Base-by-base conservation (phyloP, 1,140 invertebrate genomes). In the Ridgeia piscesae region DNA sequence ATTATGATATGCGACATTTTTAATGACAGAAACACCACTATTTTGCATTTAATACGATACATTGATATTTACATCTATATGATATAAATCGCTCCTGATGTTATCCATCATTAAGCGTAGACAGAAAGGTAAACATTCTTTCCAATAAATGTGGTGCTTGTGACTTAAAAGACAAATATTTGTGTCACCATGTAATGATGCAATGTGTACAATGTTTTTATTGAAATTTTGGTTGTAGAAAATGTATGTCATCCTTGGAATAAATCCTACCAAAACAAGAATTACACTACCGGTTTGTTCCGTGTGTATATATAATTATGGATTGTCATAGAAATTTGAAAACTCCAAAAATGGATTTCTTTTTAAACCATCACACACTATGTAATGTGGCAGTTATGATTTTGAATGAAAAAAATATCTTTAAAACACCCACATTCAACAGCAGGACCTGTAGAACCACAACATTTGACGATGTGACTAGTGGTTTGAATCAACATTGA, bases 21-120 rank as follows among this genome's bases (percentile, higher is more conserved):
- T 31, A 77, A 21, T 17, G 58, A 77, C 27, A 77, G 58, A 77
- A 77, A 77, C 58, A 77, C 58, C 58, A 77, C 58, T 77, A 77
- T 77, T 77, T 77, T 77, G 58, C 58, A 77, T 77, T 77, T 77
- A 77, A 77, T 77, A 77, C 17, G 58, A 77, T 77, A 77, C 58
- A 77, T 21, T 77, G 58, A 77, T 77, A 77, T 77, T 77, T 77
- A 77, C 27, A 77, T 4, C 42, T 21, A 77, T 77, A 21, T 77
- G 58, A 77, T 77, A 77, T 77, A 8, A 77, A 21, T 77, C 58
- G 8, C 6, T 77, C 4, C 14, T 21, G 17, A 14, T 27, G 58
- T 21, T 50, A 50, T 50, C 21, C 48, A 0, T 8, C 48, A 50
- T 8, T 50, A 8, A 50, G 48, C 8, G 58, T 77, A 77, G 27